Evolutionary conservation across 2,113 vertebrate genomes (phyloP).

Genomic region (Anarrhichthys ocellatus): DNA sequence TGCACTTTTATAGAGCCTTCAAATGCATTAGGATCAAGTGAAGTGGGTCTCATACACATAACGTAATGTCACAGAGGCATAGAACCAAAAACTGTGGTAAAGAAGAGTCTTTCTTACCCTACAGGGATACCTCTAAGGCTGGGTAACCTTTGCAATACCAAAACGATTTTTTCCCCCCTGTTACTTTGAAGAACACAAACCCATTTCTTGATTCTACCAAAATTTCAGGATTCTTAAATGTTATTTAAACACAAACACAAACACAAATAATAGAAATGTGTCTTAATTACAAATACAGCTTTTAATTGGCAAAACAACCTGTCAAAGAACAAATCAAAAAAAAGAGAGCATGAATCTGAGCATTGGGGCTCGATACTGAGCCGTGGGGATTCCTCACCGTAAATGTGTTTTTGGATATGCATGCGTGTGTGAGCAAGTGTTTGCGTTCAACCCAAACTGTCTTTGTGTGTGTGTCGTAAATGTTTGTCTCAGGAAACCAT

Average conservation of each 20-base stretch:
- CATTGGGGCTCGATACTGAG: neutral
- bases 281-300: neutral
- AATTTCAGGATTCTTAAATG: neutral
- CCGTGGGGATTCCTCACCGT: neutral
- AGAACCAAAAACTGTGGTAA: neutral
- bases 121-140: too few relatives aligned
- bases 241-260: neutral
- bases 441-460: neutral
- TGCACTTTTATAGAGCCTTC: neutral
- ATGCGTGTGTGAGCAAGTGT: neutral
- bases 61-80: neutral
- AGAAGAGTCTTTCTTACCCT: neutral
- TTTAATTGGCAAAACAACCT: neutral
- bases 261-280: neutral
- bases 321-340: neutral
- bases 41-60: neutral
- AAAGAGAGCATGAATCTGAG: neutral
- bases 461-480: slow-evolving; percentile 4
- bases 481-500: slow-evolving; percentile 16
- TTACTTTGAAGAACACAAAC: neutral
- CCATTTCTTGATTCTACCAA: neutral
- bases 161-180: neutral
- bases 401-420: neutral
- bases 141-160: neutral
- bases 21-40: neutral